Base-by-base conservation (phyloP, 2,797 vertebrate genomes). In the Crax fasciolata region DNA sequence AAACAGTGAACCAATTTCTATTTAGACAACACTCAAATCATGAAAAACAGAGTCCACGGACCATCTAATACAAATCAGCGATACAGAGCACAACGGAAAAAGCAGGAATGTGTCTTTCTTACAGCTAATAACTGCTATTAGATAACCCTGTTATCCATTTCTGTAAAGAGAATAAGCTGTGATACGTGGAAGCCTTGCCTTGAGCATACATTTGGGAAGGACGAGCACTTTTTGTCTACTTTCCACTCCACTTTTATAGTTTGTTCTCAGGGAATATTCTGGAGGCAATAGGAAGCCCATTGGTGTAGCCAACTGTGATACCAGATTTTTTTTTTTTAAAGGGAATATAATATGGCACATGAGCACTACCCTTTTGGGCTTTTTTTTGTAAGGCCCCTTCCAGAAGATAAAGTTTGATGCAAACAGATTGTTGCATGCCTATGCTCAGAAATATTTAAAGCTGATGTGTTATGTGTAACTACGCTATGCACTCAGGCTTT, bases 241-340 rank as follows among this genome's bases (percentile, higher is more conserved):
- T 94, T 66, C 62, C 90, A 27, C 43, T 85, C 44, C 61, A 43
- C 20, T 89, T 85, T n/a, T 54, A n/a, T 28, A n/a, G 39, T 88
- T 62, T 70, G 14, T 44, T 79, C 73, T 86, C 90, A 66, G 75
- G 76, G 76, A 62, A 86, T 84, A 86, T 90, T 86, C 46, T 59
- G 51, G 35, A 88, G 54, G 66, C 74, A 84, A 88, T 30, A 43
- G 7, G 20, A 90, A 73, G 80, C 39, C 62, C 63, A 38, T 81
- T 94, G 46, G 55, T 79, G 39, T 48, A 93, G 48, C 28, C 58
- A 54, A 70, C n/a, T 81, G n/a, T 55, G 92, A 57, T 35, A 94
- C 76, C 7, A 52, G 24, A 44, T 20, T 62, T 13, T 28, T 61
- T 59, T 74, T 12, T 32, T 7, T 0, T 0, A 11, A 28, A 66